Base-by-base conservation (phyloP, 2,113 vertebrate genomes). In the Ciconia maguari region DNA sequence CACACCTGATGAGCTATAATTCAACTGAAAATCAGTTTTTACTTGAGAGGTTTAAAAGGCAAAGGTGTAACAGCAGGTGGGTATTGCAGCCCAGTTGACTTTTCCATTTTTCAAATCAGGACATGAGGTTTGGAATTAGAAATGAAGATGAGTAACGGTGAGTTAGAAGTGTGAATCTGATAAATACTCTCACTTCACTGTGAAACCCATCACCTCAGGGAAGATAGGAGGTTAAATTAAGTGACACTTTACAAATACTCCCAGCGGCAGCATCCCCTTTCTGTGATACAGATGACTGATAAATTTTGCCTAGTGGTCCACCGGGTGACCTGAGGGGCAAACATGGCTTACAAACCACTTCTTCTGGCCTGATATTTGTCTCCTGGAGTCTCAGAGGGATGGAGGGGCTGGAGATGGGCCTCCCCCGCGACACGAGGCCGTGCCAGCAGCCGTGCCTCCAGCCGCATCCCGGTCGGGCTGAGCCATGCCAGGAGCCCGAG, bases 371-470 rank as follows among this genome's bases (percentile, higher is more conserved):
- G 60, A 12, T 16, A 25, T 16, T 29, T 44, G 44, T 49, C 42
- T 76, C 5, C 57, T 25, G 72, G 34, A 13, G 48, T 1, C 62
- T 8, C 48, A 2, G 20, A 26, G 70, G 55, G 52, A 5, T 3
- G 61, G 36, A 71, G 34, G 24, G 60, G 57, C 24, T 38, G 66
- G 17, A 20, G 16, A 65, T 9, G 29, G 66, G 55, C 20, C 25
- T 38, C 26, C 30, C 19, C 16, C 4, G 0, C 2, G 6, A 61
- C 1, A 2, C 49, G 61, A 54, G 51, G 32, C 30, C 0, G 0
- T 44, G 60, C 14, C 76, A 68, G 0, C 4, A 25, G 58, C 86
- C 6, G 8, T 18, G 36, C n/a, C 69, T 36, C 25, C 32, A 32
- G 48, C 58, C 2, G 7, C 74, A 29, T 25, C 62, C 79, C 1